Evolutionary conservation across 1,140 invertebrate species (phyloP).

Genomic region (Druon quercuslanigerum): DNA sequence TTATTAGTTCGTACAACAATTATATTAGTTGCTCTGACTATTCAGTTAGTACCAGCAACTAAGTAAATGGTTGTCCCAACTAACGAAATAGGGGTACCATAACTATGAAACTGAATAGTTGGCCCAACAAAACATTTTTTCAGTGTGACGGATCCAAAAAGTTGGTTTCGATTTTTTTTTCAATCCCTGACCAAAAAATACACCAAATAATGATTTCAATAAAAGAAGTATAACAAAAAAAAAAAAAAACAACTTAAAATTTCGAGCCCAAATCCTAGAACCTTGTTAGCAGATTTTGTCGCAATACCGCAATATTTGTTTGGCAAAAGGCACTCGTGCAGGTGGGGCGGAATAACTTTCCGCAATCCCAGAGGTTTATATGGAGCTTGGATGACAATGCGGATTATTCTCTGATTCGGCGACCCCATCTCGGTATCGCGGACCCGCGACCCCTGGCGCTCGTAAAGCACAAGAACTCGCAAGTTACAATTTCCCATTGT

Average conservation of each 20-base stretch:
- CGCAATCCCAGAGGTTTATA: slow-evolving; percentile 59
- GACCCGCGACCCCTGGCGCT: slow-evolving; percentile 51
- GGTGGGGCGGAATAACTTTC: slow-evolving; percentile 39
- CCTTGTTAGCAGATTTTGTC: neutral
- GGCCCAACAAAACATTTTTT: too few species aligned
- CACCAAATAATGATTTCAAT: neutral
- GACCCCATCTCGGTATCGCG: slow-evolving; percentile 36
- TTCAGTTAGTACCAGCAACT: too few species aligned
- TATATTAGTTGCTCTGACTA: too few species aligned
- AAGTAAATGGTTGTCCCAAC: too few species aligned
- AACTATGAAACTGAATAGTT: too few species aligned
- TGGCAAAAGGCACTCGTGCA: neutral
- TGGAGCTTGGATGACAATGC: slow-evolving; percentile 58
- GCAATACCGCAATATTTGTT: too few species aligned
- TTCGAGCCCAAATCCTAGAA: neutral
- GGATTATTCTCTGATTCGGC: slow-evolving; percentile 36
- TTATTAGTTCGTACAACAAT: too few species aligned
- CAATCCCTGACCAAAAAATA: too few species aligned
- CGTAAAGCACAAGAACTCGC: slow-evolving; percentile 62
- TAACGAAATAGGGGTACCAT: too few species aligned
- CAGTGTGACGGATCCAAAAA: too few species aligned
- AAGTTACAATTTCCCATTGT: slow-evolving; percentile 60
- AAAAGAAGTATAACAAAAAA: neutral
- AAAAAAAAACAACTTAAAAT: neutral
- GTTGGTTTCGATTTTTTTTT: too few species aligned